Conservation (phyloP, 2,113 vertebrate genomes). For the Chiloscyllium plagiosum region DNA sequence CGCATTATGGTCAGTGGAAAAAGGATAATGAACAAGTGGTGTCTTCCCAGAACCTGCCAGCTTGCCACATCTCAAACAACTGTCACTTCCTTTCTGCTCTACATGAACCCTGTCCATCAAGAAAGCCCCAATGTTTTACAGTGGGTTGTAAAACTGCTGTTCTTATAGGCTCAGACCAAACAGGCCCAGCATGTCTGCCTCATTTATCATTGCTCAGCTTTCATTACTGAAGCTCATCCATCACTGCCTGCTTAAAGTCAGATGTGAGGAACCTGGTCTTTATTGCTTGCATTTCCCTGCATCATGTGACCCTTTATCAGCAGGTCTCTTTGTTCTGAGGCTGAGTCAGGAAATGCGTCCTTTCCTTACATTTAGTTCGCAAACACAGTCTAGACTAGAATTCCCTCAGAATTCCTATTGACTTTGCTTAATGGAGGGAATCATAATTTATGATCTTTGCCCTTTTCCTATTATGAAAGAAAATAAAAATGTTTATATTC, state of each 20-base stretch:
- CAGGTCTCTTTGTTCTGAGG: slow-evolving; percentile 49
- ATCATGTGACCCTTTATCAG: slow-evolving; percentile 42
- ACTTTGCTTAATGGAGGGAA: slow-evolving; percentile 51
- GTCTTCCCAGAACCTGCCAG: slow-evolving; percentile 27
- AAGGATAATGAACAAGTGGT: slow-evolving; percentile 22
- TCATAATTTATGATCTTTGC: slow-evolving; percentile 49
- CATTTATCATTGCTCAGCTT: slow-evolving; percentile 50
- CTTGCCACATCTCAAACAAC: slow-evolving; percentile 16
- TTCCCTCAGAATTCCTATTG: slow-evolving; percentile 48
- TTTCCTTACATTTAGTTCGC: slow-evolving; percentile 46
- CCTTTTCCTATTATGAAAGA: slow-evolving; percentile 46
- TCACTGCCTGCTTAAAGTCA: slow-evolving; percentile 49
- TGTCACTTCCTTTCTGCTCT: slow-evolving; percentile 44
- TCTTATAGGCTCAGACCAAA: slow-evolving; percentile 39
- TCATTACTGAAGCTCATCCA: slow-evolving; percentile 48
- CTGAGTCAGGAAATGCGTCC: slow-evolving; percentile 46
- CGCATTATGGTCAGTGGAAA: slow-evolving; percentile 16
- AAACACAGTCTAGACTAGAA: slow-evolving; percentile 46
- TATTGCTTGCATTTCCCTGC: slow-evolving; percentile 40
- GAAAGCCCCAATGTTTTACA: slow-evolving; percentile 40
- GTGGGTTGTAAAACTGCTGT: slow-evolving; percentile 41
- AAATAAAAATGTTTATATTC: slow-evolving; percentile 51
- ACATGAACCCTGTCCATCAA: slow-evolving; percentile 42
- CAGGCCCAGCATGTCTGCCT: slow-evolving; percentile 42
- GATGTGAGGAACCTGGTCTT: slow-evolving; percentile 41